Conservation (phyloP, 1,140 invertebrate genomes). For the Drosophila watanabei region DNA sequence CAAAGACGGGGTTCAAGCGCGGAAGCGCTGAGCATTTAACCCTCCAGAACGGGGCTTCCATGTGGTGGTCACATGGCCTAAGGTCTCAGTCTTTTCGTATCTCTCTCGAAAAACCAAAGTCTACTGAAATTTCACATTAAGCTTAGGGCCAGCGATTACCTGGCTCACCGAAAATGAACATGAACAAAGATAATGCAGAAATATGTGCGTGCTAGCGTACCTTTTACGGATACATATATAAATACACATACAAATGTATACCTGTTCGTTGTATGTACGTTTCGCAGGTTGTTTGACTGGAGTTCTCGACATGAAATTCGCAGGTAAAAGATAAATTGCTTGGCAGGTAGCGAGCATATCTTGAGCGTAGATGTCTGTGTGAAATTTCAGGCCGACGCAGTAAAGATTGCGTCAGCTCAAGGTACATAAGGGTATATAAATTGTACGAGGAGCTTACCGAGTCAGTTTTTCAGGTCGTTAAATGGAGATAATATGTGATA, state of each 20-base stretch:
- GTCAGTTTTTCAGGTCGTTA: constrained; percentile 1
- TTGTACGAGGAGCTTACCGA: constrained; percentile 2
- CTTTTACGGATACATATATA: constrained; percentile 2
- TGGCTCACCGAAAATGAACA: constrained; percentile 26
- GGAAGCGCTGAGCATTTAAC: constrained; percentile 10
- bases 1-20: constrained; percentile 13
- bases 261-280: not conserved
- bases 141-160: constrained; percentile 44
- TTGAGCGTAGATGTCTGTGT: constrained; percentile 20
- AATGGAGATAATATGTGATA: constrained; percentile 20
- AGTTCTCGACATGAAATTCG: constrained; percentile 47
- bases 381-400: constrained; percentile 33
- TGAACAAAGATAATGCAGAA: constrained; percentile 52
- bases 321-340: constrained; percentile 33
- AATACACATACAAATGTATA: not conserved
- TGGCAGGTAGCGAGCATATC: constrained; percentile 28
- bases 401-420: constrained; percentile 29
- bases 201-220: constrained; percentile 6
- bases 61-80: constrained; percentile 45
- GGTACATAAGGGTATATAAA: constrained; percentile 13
- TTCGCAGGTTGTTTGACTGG: constrained; percentile 33
- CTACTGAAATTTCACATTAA: constrained; percentile 63
- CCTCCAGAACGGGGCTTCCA: constrained; percentile 31
- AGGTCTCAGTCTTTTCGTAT: constrained; percentile 17
- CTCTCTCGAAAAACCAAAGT: constrained; percentile 19